Evolutionary conservation across 2,113 vertebrate species (phyloP), one percentile per base, ranked within the genome.

Genomic region (Microcebus jonahi): DNA sequence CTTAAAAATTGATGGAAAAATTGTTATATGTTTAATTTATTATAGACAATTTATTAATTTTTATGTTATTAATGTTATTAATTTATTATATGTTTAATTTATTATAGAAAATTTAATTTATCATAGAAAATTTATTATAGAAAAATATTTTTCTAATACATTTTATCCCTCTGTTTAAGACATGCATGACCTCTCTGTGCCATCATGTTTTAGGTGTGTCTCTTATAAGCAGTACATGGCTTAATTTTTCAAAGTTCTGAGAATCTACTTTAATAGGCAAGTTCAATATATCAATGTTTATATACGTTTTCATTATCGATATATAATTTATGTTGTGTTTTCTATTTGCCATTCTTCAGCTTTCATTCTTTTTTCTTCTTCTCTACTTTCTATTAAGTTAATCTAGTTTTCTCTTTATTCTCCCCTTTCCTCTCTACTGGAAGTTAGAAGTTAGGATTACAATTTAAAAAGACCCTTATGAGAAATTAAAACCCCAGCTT

Each of bases 291-390:
- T 57, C 68, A 68, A 91, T 67, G 68, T 84, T 95, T 92, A 61
- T 29, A 76, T 86, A 25, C 70, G 88, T 87, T 94, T 93, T 88
- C 29, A 77, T 93, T 95, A 93, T 80, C 82, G 11, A 91, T 75
- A 39, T 65, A 39, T 71, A 29, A 55, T 48, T 85, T 90, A 17
- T 42, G 9, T 57, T 93, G n/a, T 73, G 36, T 65, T 91, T 93
- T 96, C 55, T 77, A 67, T 71, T 96, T 83, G 68, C 25, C n/a
- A n/a, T 71, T 81, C 15, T 92, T 90, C 86, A 76, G 65, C 34
- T 76, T 76, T 61, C 61, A n/a, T 93, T 96, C 11, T 86, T 93
- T 93, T 73, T 88, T 31, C 23, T 86, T 50, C 29, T 79, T 65
- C 3, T 63, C 36, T 70, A 77, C 25, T 90, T 93, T 85, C 61